Base-by-base conservation (phyloP, 1,140 invertebrate genomes). In the Hycleus phaleratus region DNA sequence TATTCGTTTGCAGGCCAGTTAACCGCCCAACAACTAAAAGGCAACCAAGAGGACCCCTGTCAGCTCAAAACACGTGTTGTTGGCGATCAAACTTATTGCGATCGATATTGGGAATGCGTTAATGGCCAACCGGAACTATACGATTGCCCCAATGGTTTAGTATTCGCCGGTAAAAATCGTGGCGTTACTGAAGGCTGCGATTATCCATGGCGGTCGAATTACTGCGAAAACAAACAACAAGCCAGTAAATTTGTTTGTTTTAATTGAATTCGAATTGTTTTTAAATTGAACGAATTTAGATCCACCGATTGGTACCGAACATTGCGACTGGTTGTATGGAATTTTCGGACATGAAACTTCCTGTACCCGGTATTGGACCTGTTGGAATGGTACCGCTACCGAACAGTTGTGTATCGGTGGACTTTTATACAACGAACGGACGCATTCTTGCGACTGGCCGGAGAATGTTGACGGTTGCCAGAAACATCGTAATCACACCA, bases 361-460 rank as follows among this genome's bases (percentile, higher is more conserved):
- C 0, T 94, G 92, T 77, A 95, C 91, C 0, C 78, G 92, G 10
- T 94, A 94, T 73, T 95, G 91, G 91, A 93, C 91, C 1, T 94
- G 91, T 72, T 94, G 91, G 92, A 94, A 94, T 72, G 91, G 91
- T 38, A 94, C 92, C 0, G 87, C 91, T 8, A 92, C 90, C 0
- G 91, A 93, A 73, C 91, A 94, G 71, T 82, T 93, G n/a, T 95
- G 92, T 74, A 93, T 93, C 64, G 91, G 91, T 42, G 91, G 91
- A 2, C 79, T 95, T 4, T 78, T 95, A 5, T 95, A 93, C 80
- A 94, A 94, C 71, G 91, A 95, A 74, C 83, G 86, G 62, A 86
- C 90, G 0, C 87, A 93, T 67, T 89, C 90, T 5, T 95, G 92
- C 71, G 91, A 95, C 71, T 95, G 91, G 91, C 92, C 92, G 0